Evolutionary conservation across 2,113 vertebrate genomes (phyloP), one percentile per base, ranked within the genome.

Genomic region (Cavia porcellus): DNA sequence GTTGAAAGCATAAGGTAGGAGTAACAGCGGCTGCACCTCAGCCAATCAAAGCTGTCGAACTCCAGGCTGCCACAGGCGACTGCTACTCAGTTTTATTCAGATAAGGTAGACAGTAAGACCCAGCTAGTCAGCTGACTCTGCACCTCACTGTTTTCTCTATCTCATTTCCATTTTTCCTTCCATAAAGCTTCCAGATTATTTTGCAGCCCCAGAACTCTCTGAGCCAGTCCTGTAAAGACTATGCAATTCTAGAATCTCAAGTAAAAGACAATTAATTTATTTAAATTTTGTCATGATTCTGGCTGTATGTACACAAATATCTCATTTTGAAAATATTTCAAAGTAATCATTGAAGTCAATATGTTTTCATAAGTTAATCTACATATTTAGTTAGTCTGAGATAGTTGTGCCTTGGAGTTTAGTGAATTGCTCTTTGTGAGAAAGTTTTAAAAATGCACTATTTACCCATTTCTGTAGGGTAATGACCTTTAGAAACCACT

Each of bases 271-370:
- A 15, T 20, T 7, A 66, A 64, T 38, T 59, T n/a, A 5, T 95
- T 68, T 17, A 68, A 47, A 72, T 55, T 64, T 64, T 79, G 14
- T 30, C 42, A 10, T 64, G 45, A 62, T 75, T 75, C 55, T 79
- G 50, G 12, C 42, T n/a, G 24, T 8, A 20, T 15, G 19, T 68
- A 50, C 7, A 52, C 28, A 74, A 87, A 91, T 2, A 77, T 19
- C 6, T 84, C 22, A 89, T n/a, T 86, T 66, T 74, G 25, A 86
- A 82, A 89, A 35, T 20, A 84, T 88, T 81, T 80, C 35, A 91
- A 89, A 96, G 80, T 38, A 50, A n/a, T 42, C 28, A n/a, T 7
- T 89, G 79, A 82, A 92, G 20, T 55, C 25, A 83, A 28, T 70
- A 79, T 80, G 22, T 57, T 77, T 96, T 52, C 47, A 72, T 38